Conservation (phyloP, 2,888 invertebrate genomes). For the Orgyia antiqua region DNA sequence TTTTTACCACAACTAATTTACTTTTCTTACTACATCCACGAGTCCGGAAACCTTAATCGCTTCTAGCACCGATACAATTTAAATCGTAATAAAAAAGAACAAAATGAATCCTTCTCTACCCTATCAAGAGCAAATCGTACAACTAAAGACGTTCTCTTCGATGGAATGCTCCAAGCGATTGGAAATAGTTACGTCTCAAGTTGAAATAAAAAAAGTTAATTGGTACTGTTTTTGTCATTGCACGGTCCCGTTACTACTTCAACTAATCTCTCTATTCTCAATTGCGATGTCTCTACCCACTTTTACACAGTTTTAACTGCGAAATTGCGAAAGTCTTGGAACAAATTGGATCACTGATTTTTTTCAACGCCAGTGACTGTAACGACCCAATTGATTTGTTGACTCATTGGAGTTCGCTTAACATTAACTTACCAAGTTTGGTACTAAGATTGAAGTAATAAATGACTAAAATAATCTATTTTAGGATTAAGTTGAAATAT, state of each 20-base stretch:
- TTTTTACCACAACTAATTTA: constrained; percentile 45
- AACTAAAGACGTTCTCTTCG: constrained; percentile 65
- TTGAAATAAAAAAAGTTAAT: constrained; percentile 66
- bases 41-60: constrained; percentile 65
- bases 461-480: too few relatives aligned
- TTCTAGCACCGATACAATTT: constrained; percentile 70
- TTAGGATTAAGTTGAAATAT: too few relatives aligned
- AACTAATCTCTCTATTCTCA: constrained; percentile 55
- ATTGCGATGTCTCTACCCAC: constrained; percentile 39
- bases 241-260: constrained; percentile 51
- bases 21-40: constrained; percentile 39
- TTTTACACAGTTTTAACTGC: constrained; percentile 37
- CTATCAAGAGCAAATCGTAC: constrained; percentile 71
- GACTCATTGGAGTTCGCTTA: constrained; percentile 10
- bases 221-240: constrained; percentile 66
- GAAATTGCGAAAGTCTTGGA: constrained; percentile 26
- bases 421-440: constrained; percentile 2
- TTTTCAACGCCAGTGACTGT: constrained; percentile 17
- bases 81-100: constrained; percentile 68
- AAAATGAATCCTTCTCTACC: constrained; percentile 68
- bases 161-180: constrained; percentile 59
- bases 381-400: constrained; percentile 26
- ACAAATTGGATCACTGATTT: constrained; percentile 29
- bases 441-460: too few relatives aligned
- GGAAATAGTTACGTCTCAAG: constrained; percentile 60